Evolutionary conservation across 2,113 vertebrate species (phyloP).

Genomic region (Fregetta grallaria): DNA sequence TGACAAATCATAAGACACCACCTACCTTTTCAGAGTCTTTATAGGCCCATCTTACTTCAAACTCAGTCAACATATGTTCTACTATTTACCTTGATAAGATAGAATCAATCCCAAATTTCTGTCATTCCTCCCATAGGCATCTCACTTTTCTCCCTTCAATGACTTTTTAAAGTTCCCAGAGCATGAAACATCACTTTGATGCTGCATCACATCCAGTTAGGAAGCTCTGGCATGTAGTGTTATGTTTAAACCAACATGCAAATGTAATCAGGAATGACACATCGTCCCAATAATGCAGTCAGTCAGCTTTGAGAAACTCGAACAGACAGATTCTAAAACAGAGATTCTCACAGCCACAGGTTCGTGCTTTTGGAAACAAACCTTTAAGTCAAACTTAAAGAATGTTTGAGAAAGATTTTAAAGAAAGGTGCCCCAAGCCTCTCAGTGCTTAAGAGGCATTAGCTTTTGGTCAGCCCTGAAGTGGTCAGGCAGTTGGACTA

Average conservation of each 20-base stretch:
- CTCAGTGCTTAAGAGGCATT: background rate
- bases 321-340: slow-evolving; percentile 41
- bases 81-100: slow-evolving; percentile 2
- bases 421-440: background rate
- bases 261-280: slow-evolving; percentile 58
- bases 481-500: background rate
- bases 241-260: slow-evolving; percentile 57
- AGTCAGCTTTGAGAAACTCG: slow-evolving; percentile 10
- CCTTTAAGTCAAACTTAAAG: background rate
- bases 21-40: background rate
- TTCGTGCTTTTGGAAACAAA: background rate
- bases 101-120: slow-evolving; percentile 17
- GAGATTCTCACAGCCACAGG: slow-evolving; percentile 9
- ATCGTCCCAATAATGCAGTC: slow-evolving; percentile 42
- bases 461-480: background rate
- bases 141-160: slow-evolving; percentile 47
- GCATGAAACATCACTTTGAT: slow-evolving; percentile 71
- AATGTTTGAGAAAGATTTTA: background rate
- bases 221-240: slow-evolving; percentile 38
- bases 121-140: slow-evolving; percentile 13
- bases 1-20: background rate
- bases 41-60: background rate
- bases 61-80: slow-evolving; percentile 1
- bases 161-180: slow-evolving; percentile 50
- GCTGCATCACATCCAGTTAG: slow-evolving; percentile 61